These are phyloP conservation scores for Sebastes hubbsi DNA, from an alignment of 2,797 vertebrate genomes.

Conservation along the genomic window DNA sequence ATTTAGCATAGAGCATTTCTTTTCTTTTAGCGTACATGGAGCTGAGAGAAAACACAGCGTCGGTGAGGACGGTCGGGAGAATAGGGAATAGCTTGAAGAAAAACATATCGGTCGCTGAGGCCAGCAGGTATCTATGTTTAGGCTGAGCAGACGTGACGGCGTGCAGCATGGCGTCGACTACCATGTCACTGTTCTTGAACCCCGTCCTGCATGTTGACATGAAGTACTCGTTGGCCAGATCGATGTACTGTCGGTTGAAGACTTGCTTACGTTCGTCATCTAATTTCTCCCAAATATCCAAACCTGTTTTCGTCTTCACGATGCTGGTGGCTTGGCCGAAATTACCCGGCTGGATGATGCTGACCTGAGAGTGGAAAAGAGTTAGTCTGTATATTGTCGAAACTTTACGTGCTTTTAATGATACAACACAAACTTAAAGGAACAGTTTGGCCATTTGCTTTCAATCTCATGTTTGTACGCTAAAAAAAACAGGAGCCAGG, in stretches of 20 bases:
- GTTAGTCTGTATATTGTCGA: not conserved
- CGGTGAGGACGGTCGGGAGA: conserved; percentile 58
- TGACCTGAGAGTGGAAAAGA: conserved; percentile 45
- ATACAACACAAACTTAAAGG: not conserved
- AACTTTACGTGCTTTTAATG: not conserved
- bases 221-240: conserved; percentile 66
- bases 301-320: conserved; percentile 45
- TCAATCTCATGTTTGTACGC: not conserved
- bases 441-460: not conserved
- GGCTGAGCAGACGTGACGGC: conserved; percentile 58
- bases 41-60: conserved; percentile 64
- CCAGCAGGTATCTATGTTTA: conserved; percentile 67
- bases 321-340: conserved; percentile 77
- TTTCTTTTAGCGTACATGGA: conserved; percentile 59
- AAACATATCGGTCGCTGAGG: conserved; percentile 24
- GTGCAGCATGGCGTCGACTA: conserved; percentile 70
- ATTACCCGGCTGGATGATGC: conserved; percentile 76
- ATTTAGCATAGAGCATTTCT: conserved; percentile 57
- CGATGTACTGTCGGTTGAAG: conserved; percentile 66
- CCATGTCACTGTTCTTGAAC: conserved; percentile 36
- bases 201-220: conserved; percentile 34
- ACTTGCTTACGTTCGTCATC: conserved; percentile 28
- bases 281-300: conserved; percentile 69
- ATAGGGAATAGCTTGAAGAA: conserved; percentile 65
- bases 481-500: not conserved